Percentiles rank a stretch among this genome's conserved stretches.
Conservation (phyloP, 2,797 vertebrate genomes). For the Chromobotia macracanthus region DNA sequence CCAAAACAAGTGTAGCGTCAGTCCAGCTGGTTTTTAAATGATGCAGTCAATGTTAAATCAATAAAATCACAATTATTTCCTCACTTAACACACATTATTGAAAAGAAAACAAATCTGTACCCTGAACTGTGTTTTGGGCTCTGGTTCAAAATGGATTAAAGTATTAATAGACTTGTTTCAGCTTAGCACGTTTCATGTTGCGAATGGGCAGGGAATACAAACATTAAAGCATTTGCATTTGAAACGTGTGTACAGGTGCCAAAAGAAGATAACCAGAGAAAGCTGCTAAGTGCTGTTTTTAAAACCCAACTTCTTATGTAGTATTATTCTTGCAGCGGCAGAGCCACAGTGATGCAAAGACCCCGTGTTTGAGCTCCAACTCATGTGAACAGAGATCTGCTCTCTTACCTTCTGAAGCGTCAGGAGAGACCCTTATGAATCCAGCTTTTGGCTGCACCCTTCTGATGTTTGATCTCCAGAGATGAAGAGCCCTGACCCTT, state of each 20-base stretch:
- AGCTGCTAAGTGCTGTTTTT: not conserved
- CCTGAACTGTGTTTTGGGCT: not conserved
- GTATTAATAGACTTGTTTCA: not conserved
- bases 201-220: not conserved
- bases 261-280: slow-evolving; percentile 9
- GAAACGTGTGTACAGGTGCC: slow-evolving; percentile 5
- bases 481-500: slow-evolving; percentile 58
- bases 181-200: slow-evolving; percentile 8
- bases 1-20: not conserved
- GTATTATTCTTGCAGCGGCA: slow-evolving; percentile 17
- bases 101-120: not conserved
- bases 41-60: not conserved
- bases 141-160: not conserved
- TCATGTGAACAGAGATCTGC: slow-evolving; percentile 31
- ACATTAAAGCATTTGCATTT: slow-evolving; percentile 22
- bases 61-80: not conserved
- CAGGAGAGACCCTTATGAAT: slow-evolving; percentile 39
- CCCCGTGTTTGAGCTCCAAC: slow-evolving; percentile 25
- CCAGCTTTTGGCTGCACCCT: slow-evolving; percentile 45
- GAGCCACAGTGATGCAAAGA: slow-evolving; percentile 4
- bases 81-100: not conserved
- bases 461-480: slow-evolving; percentile 63
- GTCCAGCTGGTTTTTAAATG: not conserved
- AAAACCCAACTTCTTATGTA: slow-evolving; percentile 31
- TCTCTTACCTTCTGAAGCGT: slow-evolving; percentile 45